phyloP scores from a whole-genome alignment of 2,888 invertebrate species.

The Hemaris fuciformis region DNA sequence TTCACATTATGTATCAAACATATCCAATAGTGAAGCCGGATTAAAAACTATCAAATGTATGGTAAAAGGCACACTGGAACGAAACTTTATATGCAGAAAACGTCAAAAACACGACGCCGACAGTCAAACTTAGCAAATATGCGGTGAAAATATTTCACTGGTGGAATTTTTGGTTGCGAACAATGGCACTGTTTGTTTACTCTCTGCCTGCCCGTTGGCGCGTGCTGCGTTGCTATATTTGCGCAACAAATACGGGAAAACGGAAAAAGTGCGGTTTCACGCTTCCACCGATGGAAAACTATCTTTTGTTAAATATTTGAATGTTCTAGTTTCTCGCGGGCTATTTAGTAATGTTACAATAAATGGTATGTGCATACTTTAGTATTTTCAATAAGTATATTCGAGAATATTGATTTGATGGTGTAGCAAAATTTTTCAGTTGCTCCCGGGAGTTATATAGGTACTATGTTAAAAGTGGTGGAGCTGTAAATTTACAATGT shows the following conservation, averaged over 20 bases:
- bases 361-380: not conserved
- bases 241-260: conserved; percentile 59
- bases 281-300: conserved; percentile 28
- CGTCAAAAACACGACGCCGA: conserved; percentile 8
- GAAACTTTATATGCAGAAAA: not conserved
- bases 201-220: conserved; percentile 53
- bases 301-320: conserved; percentile 19
- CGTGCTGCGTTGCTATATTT: conserved; percentile 57
- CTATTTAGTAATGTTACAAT: not conserved
- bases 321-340: not conserved
- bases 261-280: conserved; percentile 40
- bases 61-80: not conserved
- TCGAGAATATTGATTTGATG: no score
- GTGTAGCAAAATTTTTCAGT: no score
- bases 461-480: no score
- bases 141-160: conserved; percentile 42
- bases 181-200: conserved; percentile 48
- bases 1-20: not conserved
- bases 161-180: conserved; percentile 39
- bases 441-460: no score
- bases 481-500: no score
- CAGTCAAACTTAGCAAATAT: conserved; percentile 44
- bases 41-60: not conserved
- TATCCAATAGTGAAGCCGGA: not conserved
- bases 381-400: no score